Percentiles rank a stretch among this genome's conserved stretches.
Evolutionary conservation across 2,797 vertebrate genomes (phyloP).

Genomic region (Hydrocynus forskahlii): DNA sequence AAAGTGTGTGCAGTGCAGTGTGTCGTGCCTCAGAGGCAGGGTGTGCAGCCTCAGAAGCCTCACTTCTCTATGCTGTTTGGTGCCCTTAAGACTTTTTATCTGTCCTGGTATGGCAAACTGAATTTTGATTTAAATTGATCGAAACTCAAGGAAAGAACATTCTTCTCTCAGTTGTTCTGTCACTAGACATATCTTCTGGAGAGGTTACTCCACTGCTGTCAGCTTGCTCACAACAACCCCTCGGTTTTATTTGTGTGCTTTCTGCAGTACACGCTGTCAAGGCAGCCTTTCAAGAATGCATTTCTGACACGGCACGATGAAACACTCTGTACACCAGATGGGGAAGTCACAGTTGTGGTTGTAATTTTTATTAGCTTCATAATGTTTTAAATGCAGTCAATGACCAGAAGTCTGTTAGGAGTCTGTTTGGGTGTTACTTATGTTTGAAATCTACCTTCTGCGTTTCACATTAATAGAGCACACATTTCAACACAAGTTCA

Average conservation of each 20-base stretch:
- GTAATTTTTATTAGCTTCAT: background rate
- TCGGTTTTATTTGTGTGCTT: background rate
- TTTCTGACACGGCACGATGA: background rate
- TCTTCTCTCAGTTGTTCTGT: background rate
- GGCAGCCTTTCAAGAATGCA: background rate
- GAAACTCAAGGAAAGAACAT: slow-evolving; percentile 1
- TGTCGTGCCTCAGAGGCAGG: background rate
- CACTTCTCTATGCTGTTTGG: slow-evolving; percentile 37
- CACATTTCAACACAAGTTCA: no score
- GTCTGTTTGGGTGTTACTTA: background rate
- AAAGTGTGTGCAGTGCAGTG: background rate
- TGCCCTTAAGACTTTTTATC: slow-evolving; percentile 25
- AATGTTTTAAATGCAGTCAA: background rate
- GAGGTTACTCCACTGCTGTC: background rate
- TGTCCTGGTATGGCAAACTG: slow-evolving; percentile 1
- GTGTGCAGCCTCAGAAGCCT: background rate
- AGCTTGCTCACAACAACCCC: background rate
- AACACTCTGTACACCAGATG: background rate
- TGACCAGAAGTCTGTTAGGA: background rate
- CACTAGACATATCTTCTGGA: background rate
- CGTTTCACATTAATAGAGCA: no score
- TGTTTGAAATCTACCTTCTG: background rate
- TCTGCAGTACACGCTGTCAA: background rate
- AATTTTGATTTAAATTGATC: slow-evolving; percentile 17
- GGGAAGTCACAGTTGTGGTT: background rate